A percentile compares a stretch with the other conserved stretches of the same genome.
phyloP scores from a whole-genome alignment of 2,113 vertebrate genomes.

The Scopus umbretta region DNA sequence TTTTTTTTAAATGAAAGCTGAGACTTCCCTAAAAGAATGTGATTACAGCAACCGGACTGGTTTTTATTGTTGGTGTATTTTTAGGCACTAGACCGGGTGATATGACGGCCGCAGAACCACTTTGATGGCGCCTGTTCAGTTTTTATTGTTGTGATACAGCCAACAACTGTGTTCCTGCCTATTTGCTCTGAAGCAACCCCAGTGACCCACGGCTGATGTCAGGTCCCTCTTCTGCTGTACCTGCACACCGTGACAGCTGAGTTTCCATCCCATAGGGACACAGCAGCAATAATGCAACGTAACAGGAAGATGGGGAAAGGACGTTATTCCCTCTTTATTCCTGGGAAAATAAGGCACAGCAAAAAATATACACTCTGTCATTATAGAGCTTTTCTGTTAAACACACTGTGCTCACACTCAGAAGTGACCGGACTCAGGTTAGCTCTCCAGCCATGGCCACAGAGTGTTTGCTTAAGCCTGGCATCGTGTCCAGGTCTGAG shows the following conservation, averaged over 20 bases:
- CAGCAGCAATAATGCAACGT: neutral
- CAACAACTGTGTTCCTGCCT: neutral
- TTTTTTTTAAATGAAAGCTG: neutral
- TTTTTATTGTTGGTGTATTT: neutral
- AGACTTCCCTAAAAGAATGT: neutral
- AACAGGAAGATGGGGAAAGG: neutral
- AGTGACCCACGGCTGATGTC: rapidly evolving
- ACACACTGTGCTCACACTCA: neutral
- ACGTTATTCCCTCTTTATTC: neutral
- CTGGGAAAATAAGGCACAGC: neutral
- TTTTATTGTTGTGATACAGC: neutral
- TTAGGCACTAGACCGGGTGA: neutral
- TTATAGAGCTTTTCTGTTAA: neutral
- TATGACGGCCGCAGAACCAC: neutral
- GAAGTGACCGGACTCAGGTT: neutral
- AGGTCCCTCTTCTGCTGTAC: neutral
- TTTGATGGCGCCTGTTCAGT: neutral
- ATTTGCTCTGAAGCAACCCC: neutral
- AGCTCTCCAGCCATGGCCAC: neutral
- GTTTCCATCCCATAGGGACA: neutral
- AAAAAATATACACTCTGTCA: neutral
- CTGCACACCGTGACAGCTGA: neutral
- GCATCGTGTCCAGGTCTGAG: neutral
- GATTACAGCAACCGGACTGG: neutral
- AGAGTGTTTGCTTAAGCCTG: neutral